These are phyloP conservation scores for Oxytorus armatus DNA, from an alignment of 2,888 invertebrate genomes.

Conservation along the genomic window DNA sequence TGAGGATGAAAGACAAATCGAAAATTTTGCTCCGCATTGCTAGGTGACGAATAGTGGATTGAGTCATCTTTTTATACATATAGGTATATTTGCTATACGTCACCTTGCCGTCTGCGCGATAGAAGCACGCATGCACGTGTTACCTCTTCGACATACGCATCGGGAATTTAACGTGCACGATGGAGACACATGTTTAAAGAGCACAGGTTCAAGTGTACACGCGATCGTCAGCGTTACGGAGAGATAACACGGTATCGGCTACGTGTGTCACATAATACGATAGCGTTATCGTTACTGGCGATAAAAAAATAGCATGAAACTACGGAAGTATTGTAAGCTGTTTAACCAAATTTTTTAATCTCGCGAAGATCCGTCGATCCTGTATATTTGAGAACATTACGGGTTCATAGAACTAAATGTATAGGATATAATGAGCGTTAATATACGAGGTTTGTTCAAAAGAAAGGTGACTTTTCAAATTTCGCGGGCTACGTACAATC, in stretches of 20 bases:
- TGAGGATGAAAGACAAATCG: too few relatives aligned
- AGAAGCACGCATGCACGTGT: slow-evolving; percentile 5
- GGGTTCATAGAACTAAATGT: too few relatives aligned
- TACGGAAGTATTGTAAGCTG: too few relatives aligned
- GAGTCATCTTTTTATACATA: too few relatives aligned
- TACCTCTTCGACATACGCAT: background rate
- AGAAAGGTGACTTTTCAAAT: too few relatives aligned
- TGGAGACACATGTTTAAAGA: slow-evolving; percentile 30
- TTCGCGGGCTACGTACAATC: too few relatives aligned
- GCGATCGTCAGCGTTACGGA: slow-evolving; percentile 2
- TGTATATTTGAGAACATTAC: too few relatives aligned
- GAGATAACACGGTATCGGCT: slow-evolving; percentile 9
- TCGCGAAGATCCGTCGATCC: background rate
- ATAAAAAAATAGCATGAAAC: background rate
- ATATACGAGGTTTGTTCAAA: too few relatives aligned
- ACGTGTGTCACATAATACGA: slow-evolving; percentile 3
- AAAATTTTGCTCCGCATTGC: too few relatives aligned
- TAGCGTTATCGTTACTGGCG: slow-evolving; percentile 33
- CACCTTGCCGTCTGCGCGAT: background rate
- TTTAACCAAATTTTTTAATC: too few relatives aligned
- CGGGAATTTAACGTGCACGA: background rate
- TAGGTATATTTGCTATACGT: background rate
- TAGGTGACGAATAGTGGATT: too few relatives aligned
- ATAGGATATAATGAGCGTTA: too few relatives aligned
- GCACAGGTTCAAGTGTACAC: slow-evolving; percentile 28